Base-by-base conservation (phyloP, 2,113 vertebrate genomes). In the Phylloscopus trochiloides region DNA sequence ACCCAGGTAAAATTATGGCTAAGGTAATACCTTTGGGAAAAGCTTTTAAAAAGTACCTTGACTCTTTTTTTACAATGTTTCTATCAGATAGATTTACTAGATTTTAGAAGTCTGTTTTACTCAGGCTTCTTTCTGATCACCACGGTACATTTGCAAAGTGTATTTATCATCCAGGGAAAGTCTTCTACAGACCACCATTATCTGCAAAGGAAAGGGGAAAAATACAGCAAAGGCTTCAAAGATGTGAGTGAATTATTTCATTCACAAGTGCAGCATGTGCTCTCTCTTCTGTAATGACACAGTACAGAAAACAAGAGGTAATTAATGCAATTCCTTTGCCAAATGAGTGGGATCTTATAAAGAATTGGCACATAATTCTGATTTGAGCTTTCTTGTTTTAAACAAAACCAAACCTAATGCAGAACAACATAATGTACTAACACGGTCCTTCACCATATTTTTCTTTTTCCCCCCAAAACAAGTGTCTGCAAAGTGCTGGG, bases 241-340 rank as follows among this genome's bases (percentile, higher is more conserved):
- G 31, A 84, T 42, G 47, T 16, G 45, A 87, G 42, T 47, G 67
- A 83, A 83, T 74, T 88, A 92, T 86, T 92, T 90, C 93, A 92
- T 63, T 72, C 65, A 84, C 38, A 88, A 90, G 55, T 67, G 78
- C 82, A 95, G 40, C 67, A 59, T 88, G 82, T 81, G 65, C 89
- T 92, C 55, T 92, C 73, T 71, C 34, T 94, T 94, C 81, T 93
- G 25, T 52, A 95, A 83, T 38, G 79, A 63, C 88, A 93, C 14
- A 67, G 32, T 62, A 77, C 81, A 92, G 72, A 92, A 94, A 90
- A 86, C 75, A 95, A 92, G 61, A 86, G 66, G 57, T 90, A 96
- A 94, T 94, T 94, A 92, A 95, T 95, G 65, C 72, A 90, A 73
- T 74, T 84, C 55, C 20, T 94, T 88, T 96, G 93, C 95, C 93